Conservation (phyloP, 2,797 vertebrate genomes). For the Pipistrellus nathusii region DNA sequence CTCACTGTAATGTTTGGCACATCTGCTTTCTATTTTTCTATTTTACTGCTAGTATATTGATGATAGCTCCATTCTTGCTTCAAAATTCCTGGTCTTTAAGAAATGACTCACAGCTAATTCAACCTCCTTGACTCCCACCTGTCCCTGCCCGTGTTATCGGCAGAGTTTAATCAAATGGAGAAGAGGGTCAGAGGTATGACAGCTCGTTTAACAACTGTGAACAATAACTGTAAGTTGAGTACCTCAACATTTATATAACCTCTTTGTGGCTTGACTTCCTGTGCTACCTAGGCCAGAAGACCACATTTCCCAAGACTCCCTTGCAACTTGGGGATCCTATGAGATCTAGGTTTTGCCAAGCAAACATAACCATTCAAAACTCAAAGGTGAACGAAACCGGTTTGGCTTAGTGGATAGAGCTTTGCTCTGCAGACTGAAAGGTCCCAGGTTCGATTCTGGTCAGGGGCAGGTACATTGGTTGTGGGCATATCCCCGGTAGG, state of each 20-base stretch:
- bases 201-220: neutral
- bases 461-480: no score
- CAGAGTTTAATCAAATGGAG: neutral
- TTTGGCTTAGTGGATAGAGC: no score
- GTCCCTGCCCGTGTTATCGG: neutral
- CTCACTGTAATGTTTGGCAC: slow-evolving; percentile 15
- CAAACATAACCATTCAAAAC: neutral
- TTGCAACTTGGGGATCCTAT: neutral
- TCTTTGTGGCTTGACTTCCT: neutral
- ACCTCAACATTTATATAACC: neutral
- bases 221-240: neutral
- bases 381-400: neutral
- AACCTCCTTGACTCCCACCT: neutral
- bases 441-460: no score
- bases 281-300: neutral
- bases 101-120: neutral
- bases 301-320: neutral
- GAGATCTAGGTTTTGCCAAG: neutral
- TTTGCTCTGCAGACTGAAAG: no score
- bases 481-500: no score
- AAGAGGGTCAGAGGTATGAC: neutral
- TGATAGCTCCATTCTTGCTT: slow-evolving; percentile 28
- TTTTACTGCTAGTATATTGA: slow-evolving; percentile 28
- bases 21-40: slow-evolving; percentile 70
- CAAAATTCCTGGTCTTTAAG: slow-evolving; percentile 25